phyloP scores from a whole-genome alignment of 1,140 invertebrate species.

The Polypedilum vanderplanki region DNA sequence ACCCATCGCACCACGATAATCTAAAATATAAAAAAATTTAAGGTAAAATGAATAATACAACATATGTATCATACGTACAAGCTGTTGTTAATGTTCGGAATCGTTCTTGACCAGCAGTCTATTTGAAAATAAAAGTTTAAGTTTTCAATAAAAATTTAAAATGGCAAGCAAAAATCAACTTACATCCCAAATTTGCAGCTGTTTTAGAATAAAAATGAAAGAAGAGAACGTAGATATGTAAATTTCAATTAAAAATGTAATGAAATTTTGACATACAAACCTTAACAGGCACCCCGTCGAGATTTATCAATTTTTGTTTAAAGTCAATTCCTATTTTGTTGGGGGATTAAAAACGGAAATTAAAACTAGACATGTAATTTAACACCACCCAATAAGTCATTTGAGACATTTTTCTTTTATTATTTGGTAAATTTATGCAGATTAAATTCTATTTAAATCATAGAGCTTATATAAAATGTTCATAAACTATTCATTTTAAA shows the following conservation, averaged over 20 bases:
- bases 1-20: conserved; percentile 80
- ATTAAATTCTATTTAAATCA: too few relatives aligned
- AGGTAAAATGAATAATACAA: too few relatives aligned
- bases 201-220: too few relatives aligned
- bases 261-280: too few relatives aligned
- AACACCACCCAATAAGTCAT: conserved; percentile 26
- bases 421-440: too few relatives aligned
- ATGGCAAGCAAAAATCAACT: conserved; percentile 22
- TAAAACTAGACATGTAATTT: conserved; percentile 20
- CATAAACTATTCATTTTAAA: too few relatives aligned
- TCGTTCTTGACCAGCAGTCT: conserved; percentile 62
- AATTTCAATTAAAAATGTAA: too few relatives aligned
- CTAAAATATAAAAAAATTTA: too few relatives aligned
- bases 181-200: conserved; percentile 74
- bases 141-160: conserved; percentile 35
- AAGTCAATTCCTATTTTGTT: conserved; percentile 73
- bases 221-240: too few relatives aligned
- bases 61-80: conserved; percentile 37
- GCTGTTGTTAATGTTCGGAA: conserved; percentile 79
- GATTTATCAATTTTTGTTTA: conserved; percentile 82
- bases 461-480: too few relatives aligned
- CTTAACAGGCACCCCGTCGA: conserved; percentile 77
- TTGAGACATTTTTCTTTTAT: too few relatives aligned
- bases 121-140: conserved; percentile 30
- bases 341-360: background rate